phyloP scores from a whole-genome alignment of 2,113 vertebrate genomes.

The Xenopus laevis region DNA sequence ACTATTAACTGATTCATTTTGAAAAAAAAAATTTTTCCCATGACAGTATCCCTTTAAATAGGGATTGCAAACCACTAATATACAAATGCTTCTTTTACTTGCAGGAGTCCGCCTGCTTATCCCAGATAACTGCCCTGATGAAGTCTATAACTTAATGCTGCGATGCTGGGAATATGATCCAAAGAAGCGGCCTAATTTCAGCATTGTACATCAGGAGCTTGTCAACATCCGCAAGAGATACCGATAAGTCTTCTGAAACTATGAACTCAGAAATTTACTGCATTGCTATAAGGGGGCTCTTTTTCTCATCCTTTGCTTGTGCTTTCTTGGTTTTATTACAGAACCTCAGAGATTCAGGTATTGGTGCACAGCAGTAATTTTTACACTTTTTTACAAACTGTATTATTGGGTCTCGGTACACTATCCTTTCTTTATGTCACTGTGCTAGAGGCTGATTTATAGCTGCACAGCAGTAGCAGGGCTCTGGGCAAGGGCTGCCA shows the following conservation, averaged over 20 bases:
- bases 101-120: conserved; percentile 78
- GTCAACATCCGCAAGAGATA: conserved; percentile 63
- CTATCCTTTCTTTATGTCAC: too few relatives aligned
- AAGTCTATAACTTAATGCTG: conserved; percentile 81
- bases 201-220: conserved; percentile 71
- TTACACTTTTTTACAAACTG: too few relatives aligned
- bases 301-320: neutral
- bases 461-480: too few relatives aligned
- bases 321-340: neutral
- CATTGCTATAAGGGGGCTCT: neutral
- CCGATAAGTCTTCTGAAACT: neutral
- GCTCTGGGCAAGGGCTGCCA: too few relatives aligned
- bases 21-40: too few relatives aligned
- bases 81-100: conserved; percentile 11
- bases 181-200: conserved; percentile 74
- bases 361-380: too few relatives aligned
- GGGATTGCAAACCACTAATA: too few relatives aligned
- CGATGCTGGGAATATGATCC: conserved; percentile 88
- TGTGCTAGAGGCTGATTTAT: too few relatives aligned
- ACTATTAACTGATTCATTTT: too few relatives aligned
- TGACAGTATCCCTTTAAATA: too few relatives aligned
- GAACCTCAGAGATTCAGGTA: too few relatives aligned
- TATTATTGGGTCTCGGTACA: too few relatives aligned
- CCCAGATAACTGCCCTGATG: conserved; percentile 75
- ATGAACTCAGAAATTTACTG: neutral